These are phyloP conservation scores for Nematostella vectensis DNA, from an alignment of 92 coral and sea anemone species.

Conservation along the genomic window DNA sequence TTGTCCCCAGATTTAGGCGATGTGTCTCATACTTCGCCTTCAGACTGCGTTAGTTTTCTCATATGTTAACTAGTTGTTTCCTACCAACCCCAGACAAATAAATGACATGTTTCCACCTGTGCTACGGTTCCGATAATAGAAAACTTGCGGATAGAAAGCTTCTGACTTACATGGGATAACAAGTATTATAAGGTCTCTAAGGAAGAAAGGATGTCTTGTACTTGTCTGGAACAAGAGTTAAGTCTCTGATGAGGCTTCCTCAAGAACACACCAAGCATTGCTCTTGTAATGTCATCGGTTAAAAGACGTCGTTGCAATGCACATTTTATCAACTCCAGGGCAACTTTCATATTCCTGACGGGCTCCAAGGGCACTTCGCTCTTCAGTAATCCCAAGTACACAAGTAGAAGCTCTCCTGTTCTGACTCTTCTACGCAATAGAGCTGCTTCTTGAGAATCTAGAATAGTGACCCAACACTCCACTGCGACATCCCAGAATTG, in stretches of 20 bases:
- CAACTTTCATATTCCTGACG: slow-evolving; percentile 24
- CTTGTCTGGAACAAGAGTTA: neutral
- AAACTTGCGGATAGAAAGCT: no score
- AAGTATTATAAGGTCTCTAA: no score
- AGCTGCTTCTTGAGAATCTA: slow-evolving; percentile 6
- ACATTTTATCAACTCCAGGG: slow-evolving; percentile 35
- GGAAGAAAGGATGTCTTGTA: no score
- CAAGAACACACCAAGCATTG: slow-evolving; percentile 36
- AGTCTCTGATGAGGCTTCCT: slow-evolving; percentile 10
- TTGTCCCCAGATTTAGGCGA: no score
- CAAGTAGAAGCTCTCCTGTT: slow-evolving; percentile 40
- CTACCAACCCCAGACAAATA: no score
- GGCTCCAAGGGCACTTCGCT: slow-evolving; percentile 47
- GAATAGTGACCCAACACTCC: slow-evolving; percentile 33
- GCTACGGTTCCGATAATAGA: no score
- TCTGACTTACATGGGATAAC: no score
- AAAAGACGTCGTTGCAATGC: slow-evolving; percentile 22
- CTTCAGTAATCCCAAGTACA: slow-evolving; percentile 58
- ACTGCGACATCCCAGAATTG: slow-evolving; percentile 40
- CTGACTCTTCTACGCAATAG: slow-evolving; percentile 22
- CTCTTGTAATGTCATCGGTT: slow-evolving; percentile 25
- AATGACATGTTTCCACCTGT: no score
- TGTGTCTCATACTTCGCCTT: no score
- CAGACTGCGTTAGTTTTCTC: no score
- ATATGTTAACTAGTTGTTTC: no score